Evolutionary conservation across 2,888 invertebrate species (phyloP).

Genomic region (Acleris sparsana): DNA sequence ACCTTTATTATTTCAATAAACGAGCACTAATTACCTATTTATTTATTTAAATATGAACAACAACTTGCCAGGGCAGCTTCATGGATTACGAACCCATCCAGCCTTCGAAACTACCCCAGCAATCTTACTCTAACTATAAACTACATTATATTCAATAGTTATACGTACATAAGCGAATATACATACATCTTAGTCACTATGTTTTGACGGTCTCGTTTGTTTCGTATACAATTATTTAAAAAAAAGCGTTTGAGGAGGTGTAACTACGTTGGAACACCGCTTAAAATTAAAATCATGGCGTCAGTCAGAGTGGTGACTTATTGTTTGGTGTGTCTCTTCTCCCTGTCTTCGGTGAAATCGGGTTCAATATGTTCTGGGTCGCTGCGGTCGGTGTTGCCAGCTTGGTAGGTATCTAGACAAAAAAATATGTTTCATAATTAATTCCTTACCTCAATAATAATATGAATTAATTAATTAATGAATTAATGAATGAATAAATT

Average conservation of each 20-base stretch:
- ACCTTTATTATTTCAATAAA: constrained; percentile 49
- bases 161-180: constrained; percentile 41
- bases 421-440: not conserved
- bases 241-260: constrained; percentile 18
- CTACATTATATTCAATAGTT: constrained; percentile 35
- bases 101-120: constrained; percentile 68
- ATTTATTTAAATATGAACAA: constrained; percentile 41
- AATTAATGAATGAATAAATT: too few relatives aligned
- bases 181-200: constrained; percentile 40
- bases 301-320: constrained; percentile 38
- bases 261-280: constrained; percentile 18
- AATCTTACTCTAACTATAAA: constrained; percentile 39
- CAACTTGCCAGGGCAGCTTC: constrained; percentile 61
- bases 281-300: constrained; percentile 19
- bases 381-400: constrained; percentile 53
- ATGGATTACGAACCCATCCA: constrained; percentile 70
- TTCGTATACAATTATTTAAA: constrained; percentile 29
- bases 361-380: constrained; percentile 63
- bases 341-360: constrained; percentile 52
- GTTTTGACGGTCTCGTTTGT: constrained; percentile 31
- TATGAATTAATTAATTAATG: too few relatives aligned
- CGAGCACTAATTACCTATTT: constrained; percentile 46
- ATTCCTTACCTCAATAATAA: not conserved
- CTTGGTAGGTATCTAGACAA: constrained; percentile 43
- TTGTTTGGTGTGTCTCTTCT: constrained; percentile 55